These are phyloP conservation scores for Cistogaster globosa DNA, from an alignment of 2,888 invertebrate genomes.

Conservation along the genomic window DNA sequence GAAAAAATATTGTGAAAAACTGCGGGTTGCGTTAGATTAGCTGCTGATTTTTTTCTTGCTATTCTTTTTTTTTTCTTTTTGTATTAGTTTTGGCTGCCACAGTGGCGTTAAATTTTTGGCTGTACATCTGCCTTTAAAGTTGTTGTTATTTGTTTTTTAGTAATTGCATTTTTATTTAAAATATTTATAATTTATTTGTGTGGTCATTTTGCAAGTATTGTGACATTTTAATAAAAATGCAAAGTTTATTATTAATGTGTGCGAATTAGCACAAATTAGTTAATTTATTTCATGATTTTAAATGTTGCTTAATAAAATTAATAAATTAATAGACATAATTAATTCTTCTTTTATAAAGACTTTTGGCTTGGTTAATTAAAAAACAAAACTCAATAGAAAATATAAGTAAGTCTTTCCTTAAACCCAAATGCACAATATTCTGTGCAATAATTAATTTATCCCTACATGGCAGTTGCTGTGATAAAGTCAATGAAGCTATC, in stretches of 20 bases:
- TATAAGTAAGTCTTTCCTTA: no score
- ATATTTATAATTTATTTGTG: conserved; percentile 24
- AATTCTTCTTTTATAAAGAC: background rate
- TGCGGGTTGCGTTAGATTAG: conserved; percentile 70
- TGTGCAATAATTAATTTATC: no score
- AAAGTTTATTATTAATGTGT: background rate
- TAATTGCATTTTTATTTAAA: conserved; percentile 28
- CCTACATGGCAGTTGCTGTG: no score
- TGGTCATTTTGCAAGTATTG: conserved; percentile 26
- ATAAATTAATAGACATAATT: background rate
- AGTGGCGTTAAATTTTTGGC: conserved; percentile 72
- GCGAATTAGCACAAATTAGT: background rate
- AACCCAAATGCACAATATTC: no score
- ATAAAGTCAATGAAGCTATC: no score
- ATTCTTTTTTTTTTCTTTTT: background rate
- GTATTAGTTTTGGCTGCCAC: conserved; percentile 64
- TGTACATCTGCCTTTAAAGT: conserved; percentile 69
- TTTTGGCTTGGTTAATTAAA: no score
- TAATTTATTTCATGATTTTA: conserved; percentile 11
- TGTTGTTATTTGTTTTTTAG: conserved; percentile 16
- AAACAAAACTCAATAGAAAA: no score
- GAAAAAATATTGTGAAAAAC: conserved; percentile 38
- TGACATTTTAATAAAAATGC: conserved; percentile 53
- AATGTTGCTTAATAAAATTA: background rate
- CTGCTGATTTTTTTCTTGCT: conserved; percentile 53